Percentiles rank a stretch among this genome's conserved stretches.
These are phyloP conservation scores for Styela clava DNA, from an alignment of 23 tunicate genomes.

Conservation along the genomic window DNA sequence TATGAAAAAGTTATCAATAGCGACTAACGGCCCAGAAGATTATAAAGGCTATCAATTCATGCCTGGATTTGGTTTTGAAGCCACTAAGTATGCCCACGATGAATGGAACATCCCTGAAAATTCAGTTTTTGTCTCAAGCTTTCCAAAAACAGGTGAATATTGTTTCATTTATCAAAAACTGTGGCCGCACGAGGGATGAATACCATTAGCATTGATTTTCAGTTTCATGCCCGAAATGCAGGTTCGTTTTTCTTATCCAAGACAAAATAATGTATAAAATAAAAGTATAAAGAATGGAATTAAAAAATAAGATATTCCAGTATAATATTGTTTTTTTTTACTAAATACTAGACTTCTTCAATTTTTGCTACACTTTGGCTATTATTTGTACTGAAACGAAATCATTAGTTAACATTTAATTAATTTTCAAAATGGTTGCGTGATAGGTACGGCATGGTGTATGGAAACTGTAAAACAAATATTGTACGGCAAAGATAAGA, in stretches of 20 bases:
- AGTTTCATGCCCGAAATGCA: too few species aligned
- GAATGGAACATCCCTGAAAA: background rate
- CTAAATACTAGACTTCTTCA: background rate
- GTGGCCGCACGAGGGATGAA: too few species aligned
- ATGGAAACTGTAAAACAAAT: background rate
- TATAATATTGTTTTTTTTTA: background rate
- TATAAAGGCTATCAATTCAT: background rate
- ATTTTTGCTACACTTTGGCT: background rate
- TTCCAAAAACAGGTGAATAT: conserved; percentile 1
- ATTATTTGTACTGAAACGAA: too few species aligned
- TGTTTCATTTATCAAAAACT: too few species aligned
- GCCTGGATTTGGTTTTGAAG: background rate
- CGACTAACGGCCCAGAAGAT: too few species aligned
- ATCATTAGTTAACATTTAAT: too few species aligned
- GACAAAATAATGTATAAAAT: too few species aligned
- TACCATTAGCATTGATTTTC: background rate
- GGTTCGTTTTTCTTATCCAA: too few species aligned
- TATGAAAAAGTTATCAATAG: too few species aligned
- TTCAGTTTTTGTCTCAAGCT: background rate
- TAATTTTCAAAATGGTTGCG: too few species aligned
- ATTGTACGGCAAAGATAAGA: background rate
- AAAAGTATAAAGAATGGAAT: background rate
- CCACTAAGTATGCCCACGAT: background rate
- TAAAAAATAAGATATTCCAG: background rate
- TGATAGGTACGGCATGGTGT: conserved; percentile 19